These are phyloP conservation scores for Tetrax tetrax DNA, from an alignment of 2,113 vertebrate genomes.

Conservation along the genomic window DNA sequence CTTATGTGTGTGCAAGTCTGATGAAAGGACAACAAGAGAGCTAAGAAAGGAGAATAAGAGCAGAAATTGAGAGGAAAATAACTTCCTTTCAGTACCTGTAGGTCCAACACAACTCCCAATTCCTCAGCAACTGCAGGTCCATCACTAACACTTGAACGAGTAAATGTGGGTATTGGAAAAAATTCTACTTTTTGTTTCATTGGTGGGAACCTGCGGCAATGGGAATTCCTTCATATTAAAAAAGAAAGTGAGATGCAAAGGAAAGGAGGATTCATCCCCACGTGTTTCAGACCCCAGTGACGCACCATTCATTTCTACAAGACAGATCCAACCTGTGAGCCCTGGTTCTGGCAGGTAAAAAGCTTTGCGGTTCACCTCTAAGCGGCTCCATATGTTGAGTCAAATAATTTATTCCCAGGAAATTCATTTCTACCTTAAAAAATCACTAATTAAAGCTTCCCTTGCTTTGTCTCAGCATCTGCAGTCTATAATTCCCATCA, in stretches of 20 bases:
- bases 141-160: background rate
- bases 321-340: background rate
- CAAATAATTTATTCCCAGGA: slow-evolving; percentile 46
- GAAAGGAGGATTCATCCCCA: background rate
- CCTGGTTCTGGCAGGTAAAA: background rate
- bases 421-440: slow-evolving; percentile 55
- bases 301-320: background rate
- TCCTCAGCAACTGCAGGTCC: background rate
- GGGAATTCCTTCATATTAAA: background rate
- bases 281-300: background rate
- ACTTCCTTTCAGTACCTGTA: slow-evolving; percentile 9
- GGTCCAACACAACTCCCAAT: background rate
- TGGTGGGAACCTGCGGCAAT: background rate
- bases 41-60: background rate
- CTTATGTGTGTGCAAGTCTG: background rate
- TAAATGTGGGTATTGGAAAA: background rate
- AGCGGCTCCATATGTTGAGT: slow-evolving; percentile 8
- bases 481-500: slow-evolving; percentile 43
- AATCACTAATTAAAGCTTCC: slow-evolving; percentile 52
- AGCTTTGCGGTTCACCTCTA: slow-evolving; percentile 9
- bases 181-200: background rate
- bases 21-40: background rate
- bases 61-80: background rate
- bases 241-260: background rate
- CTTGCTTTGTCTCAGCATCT: slow-evolving; percentile 47